Base-by-base conservation (phyloP, 2,113 vertebrate genomes). In the Ictalurus furcatus region DNA sequence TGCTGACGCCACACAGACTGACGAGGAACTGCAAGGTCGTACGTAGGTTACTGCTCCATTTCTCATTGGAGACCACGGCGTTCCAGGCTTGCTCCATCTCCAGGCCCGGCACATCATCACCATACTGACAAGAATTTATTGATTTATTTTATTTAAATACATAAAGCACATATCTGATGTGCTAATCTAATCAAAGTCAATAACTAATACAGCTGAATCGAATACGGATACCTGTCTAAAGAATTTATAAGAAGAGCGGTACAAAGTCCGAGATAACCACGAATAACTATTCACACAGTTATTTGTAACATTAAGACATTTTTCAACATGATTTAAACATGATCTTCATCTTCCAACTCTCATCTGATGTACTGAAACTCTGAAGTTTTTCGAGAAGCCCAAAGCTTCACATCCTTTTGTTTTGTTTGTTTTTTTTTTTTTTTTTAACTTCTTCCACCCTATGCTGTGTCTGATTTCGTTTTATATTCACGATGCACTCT, bases 21-120 rank as follows among this genome's bases (percentile, higher is more conserved):
- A 99, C 97, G 28, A 99, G 97, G 93, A 99, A 99, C 94, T 99
- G 98, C 92, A 99, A 92, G 21, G 97, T 95, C 93, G 98, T 96
- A 58, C 97, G 92, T 80, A 99, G 93, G 93, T 99, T 99, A 95
- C 98, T 98, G 95, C 96, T 96, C 98, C 98, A 99, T 84, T 98
- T 97, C 92, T 99, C 98, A 2, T 98, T 99, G 93, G 97, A 97
- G 91, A 98, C 98, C 89, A 99, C 93, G 0, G 98, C 97, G 52
- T 98, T 99, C 98, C 98, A 99, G 83, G 97, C 97, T 34, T 98
- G 99, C 92, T 99, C 98, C 94, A 99, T 98, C 94, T 99, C 98
- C 0, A 96, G 96, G 56, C 98, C 98, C 0, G 98, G 97, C 89
- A 98, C 97, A 94, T 99, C 98, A 89, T 99, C 98, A 84, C 97